Base-by-base conservation (phyloP, 2,797 vertebrate species). In the Varecia variegata region DNA sequence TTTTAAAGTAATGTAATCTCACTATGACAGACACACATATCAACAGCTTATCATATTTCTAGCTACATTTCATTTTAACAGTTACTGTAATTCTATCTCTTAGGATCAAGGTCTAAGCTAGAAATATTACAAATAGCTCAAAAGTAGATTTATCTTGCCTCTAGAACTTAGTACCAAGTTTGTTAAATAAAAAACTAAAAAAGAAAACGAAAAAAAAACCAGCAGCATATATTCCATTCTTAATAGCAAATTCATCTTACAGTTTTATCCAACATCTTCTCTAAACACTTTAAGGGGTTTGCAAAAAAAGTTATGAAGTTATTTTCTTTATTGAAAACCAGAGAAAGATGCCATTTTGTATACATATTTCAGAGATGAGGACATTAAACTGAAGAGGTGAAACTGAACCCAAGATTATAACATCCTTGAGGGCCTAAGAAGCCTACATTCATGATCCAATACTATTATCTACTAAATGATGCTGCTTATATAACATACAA, bases 61-160 rank as follows among this genome's bases (percentile, higher is more conserved):
- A 71, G 60, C 82, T 58, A 21, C 23, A 88, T 76, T 97, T 95
- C 25, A 91, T 81, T 93, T 92, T 45, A 73, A 93, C 17, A 88
- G 94, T 92, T 92, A 88, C 94, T 83, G 77, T 89, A 95, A 91
- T 95, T 95, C 81, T 86, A 52, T 81, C 84, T 85, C 82, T 96
- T 96, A 97, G 9, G 14, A 35, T 8, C 89, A 73, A 90, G 88
- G 81, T 0, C 81, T 92, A 97, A 90, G 73, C 90, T 90, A 67
- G 73, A 95, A 97, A 92, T 1, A 80, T 74, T 92, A 88, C 1
- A 13, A 11, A 30, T 93, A 92, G 0, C 18, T 92, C 54, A 62
- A 73, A 17, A 58, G 73, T 50, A 70, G 27, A 88, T 15, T 56
- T 79, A 82, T 88, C 62, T 95, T 88, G n/a, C 65, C 67, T 38